These are phyloP conservation scores for Poecile atricapillus DNA, from an alignment of 2,113 vertebrate species.

Conservation along the genomic window DNA sequence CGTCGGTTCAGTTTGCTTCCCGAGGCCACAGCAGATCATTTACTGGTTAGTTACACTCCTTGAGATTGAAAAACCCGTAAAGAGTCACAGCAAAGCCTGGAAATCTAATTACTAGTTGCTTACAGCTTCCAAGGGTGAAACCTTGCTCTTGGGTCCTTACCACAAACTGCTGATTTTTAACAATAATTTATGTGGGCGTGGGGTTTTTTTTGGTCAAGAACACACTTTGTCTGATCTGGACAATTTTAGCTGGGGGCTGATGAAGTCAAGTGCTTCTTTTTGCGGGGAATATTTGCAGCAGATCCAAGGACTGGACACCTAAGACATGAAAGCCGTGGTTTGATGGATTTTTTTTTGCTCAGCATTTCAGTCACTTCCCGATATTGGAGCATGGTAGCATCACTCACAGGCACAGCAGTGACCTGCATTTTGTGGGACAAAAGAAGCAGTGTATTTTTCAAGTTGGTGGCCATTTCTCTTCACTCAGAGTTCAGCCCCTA, in stretches of 20 bases:
- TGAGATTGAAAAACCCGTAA: constrained; percentile 15
- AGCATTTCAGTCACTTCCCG: not conserved
- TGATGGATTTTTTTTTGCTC: not conserved
- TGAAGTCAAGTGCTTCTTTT: not conserved
- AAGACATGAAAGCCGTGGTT: not conserved
- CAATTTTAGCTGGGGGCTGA: not conserved
- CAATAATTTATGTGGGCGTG: constrained; percentile 42
- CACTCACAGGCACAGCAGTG: not conserved
- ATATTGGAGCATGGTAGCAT: not conserved
- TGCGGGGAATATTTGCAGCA: not conserved
- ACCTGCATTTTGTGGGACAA: not conserved
- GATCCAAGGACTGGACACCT: not conserved
- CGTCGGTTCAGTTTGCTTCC: constrained; percentile 9
- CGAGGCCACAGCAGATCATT: not conserved
- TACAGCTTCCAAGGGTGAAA: constrained; percentile 59
- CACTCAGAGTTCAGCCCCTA: not conserved
- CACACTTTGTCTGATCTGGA: not conserved
- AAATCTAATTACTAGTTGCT: constrained; percentile 58
- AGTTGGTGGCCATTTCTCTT: not conserved
- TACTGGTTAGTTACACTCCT: constrained; percentile 30
- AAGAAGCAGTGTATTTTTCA: not conserved
- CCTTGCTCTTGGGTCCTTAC: constrained; percentile 50
- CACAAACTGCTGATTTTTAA: constrained; percentile 51
- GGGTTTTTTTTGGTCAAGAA: not conserved
- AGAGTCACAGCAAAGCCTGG: constrained; percentile 7